These are phyloP conservation scores for Synchiropus splendidus DNA, from an alignment of 2,113 vertebrate genomes.

Conservation along the genomic window DNA sequence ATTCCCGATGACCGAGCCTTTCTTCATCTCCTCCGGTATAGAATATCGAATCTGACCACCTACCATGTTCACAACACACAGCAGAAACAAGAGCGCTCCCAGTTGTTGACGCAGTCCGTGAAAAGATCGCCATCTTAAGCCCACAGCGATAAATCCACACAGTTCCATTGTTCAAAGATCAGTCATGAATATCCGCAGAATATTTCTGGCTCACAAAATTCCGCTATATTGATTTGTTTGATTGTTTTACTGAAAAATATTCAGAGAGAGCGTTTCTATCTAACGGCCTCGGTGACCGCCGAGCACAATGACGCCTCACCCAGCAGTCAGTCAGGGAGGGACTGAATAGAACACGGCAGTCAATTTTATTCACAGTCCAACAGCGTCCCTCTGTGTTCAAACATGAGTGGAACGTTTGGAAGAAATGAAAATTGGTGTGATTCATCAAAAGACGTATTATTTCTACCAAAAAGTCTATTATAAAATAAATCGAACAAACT, in stretches of 20 bases:
- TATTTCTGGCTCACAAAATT: too few species aligned
- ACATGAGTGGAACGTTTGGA: neutral
- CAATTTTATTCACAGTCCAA: constrained; percentile 8
- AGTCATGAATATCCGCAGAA: neutral
- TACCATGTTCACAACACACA: neutral
- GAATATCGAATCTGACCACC: constrained; percentile 66
- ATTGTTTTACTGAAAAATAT: neutral
- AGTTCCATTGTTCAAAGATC: neutral
- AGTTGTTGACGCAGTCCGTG: neutral
- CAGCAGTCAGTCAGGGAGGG: neutral
- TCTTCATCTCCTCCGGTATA: constrained; percentile 66
- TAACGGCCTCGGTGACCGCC: neutral
- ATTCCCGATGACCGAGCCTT: constrained; percentile 58
- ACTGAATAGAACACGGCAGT: neutral
- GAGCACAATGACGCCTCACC: neutral
- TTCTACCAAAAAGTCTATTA: too few species aligned
- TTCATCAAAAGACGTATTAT: too few species aligned
- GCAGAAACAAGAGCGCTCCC: constrained; percentile 2
- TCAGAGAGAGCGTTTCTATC: too few species aligned
- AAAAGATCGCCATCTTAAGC: constrained; percentile 10
- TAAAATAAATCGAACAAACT: too few species aligned
- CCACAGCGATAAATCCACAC: neutral
- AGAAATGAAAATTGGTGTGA: too few species aligned
- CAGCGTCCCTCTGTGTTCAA: constrained; percentile 35
- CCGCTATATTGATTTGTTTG: too few species aligned